These are phyloP conservation scores for Trissolcus brochymenae DNA, from an alignment of 2,888 invertebrate species.

Conservation along the genomic window DNA sequence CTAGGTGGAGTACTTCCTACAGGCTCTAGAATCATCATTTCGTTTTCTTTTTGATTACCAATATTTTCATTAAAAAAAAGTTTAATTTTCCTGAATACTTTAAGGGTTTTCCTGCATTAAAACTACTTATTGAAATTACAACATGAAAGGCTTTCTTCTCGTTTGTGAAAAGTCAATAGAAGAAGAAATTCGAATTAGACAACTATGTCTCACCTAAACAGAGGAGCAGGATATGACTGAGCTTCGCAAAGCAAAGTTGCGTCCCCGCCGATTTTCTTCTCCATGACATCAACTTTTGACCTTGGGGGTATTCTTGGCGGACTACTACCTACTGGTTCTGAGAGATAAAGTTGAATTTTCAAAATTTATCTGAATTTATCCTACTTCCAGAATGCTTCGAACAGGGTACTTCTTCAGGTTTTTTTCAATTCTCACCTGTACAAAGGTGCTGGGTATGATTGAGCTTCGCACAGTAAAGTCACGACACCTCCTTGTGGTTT, in stretches of 20 bases:
- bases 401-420: conserved; percentile 16
- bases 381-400: neutral
- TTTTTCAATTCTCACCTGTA: conserved; percentile 79
- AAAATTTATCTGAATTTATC: no score
- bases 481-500: conserved; percentile 77
- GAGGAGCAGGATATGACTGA: conserved; percentile 84
- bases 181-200: neutral
- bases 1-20: conserved; percentile 79
- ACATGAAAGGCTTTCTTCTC: no score
- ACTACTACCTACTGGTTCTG: conserved; percentile 80
- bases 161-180: no score
- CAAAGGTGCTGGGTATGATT: conserved; percentile 83
- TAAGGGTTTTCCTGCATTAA: conserved; percentile 20
- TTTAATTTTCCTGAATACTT: conserved; percentile 20
- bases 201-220: conserved; percentile 76
- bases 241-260: conserved; percentile 80
- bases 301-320: conserved; percentile 78
- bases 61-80: neutral
- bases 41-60: neutral
- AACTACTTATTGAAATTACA: neutral
- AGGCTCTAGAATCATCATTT: conserved; percentile 76
- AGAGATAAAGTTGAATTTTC: conserved; percentile 33
- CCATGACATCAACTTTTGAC: conserved; percentile 75
- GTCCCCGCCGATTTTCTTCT: conserved; percentile 61
- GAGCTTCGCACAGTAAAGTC: conserved; percentile 82